Conservation (phyloP, 2,113 vertebrate genomes). For the Ceuthmochares aereus region DNA sequence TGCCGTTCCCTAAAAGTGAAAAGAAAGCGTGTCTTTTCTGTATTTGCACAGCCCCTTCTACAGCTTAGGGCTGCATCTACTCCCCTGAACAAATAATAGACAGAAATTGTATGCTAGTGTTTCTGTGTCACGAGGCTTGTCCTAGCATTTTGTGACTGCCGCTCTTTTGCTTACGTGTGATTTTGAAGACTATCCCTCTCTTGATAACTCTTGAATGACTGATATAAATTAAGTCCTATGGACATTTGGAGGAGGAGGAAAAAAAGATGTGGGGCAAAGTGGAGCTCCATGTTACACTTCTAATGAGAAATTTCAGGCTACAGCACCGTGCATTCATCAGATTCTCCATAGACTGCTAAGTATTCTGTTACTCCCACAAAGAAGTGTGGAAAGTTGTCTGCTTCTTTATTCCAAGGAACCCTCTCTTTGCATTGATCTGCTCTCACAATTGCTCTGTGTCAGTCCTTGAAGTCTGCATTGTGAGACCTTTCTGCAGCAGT, state of each 20-base stretch:
- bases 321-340: not conserved
- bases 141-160: not conserved
- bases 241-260: not conserved
- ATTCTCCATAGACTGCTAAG: not conserved
- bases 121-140: not conserved
- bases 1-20: not conserved
- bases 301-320: not conserved
- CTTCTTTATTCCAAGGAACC: not conserved
- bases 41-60: not conserved
- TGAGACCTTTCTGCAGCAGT: not conserved
- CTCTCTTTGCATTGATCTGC: not conserved
- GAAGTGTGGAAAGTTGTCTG: not conserved
- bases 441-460: slow-evolving; percentile 30
- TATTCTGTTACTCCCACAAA: slow-evolving; percentile 5
- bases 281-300: not conserved
- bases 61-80: not conserved
- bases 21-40: not conserved
- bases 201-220: not conserved
- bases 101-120: not conserved
- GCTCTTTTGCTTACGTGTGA: not conserved
- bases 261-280: not conserved
- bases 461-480: not conserved
- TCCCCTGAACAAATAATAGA: not conserved
- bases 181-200: not conserved
- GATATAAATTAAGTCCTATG: not conserved